Evolutionary conservation across 1,140 invertebrate genomes (phyloP), one percentile per base, ranked within the genome.

Genomic region (Sesamia nonagrioides): DNA sequence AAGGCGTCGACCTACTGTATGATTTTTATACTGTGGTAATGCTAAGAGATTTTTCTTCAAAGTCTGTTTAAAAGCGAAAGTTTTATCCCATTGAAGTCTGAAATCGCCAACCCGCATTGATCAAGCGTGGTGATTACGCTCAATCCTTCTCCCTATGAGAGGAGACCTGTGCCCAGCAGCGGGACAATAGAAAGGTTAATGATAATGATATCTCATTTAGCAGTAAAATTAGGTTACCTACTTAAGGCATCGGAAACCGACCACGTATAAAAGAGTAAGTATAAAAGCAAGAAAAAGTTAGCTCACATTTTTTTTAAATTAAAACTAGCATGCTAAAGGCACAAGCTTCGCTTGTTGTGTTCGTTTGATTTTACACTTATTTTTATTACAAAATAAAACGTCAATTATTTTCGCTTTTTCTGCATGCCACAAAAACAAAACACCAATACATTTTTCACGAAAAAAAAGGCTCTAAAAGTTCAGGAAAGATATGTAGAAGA

Each of bases 321-420:
- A 72, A 61, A 63, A 58, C 52, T 73, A 77, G 81, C 81, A 85
- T 82, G 83, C 69, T 66, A 66, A 71, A 60, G 56, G 79, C 79
- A 82, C 82, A 83, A 48, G 84, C 84, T 85, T 85, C 54, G 84
- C 84, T 83, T 82, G 45, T 61, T 78, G 79, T 81, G 81, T 83
- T 72, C 69, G 77, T 81, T 79, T 79, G 54, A 15, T 77, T 63
- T 69, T 60, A 68, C 75, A 56, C 48, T 77, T 75, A 35, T 50
- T 50, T 63, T 63, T 63, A 42, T 21, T 58, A 18, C 13, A 18
- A 50, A 61, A 33, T 8, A 61, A 63, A 54, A n/a, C n/a, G n/a
- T n/a, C 8, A 54, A 42, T 66, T 52, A 40, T 66, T 58, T 73
- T 58, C 27, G 61, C 74, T 77, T 77, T 42, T 66, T 52, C 35